Conservation (phyloP, 2,888 invertebrate genomes). For the Caenorhabditis virilis region DNA sequence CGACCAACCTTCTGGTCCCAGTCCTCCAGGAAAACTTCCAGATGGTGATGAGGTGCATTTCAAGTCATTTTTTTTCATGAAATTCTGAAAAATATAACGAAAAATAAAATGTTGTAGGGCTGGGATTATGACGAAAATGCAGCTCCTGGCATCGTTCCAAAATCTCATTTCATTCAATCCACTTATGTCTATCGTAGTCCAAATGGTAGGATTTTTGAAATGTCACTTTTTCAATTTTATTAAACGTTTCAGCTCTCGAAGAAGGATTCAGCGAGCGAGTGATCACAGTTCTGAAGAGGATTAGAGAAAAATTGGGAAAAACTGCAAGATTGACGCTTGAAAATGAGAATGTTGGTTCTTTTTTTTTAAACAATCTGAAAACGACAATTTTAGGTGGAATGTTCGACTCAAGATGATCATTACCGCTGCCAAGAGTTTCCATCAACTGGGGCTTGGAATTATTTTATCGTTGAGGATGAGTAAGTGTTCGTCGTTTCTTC, state of each 20-base stretch:
- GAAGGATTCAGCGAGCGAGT: conserved; percentile 31
- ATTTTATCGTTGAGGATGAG: conserved; percentile 62
- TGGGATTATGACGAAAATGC: conserved; percentile 50
- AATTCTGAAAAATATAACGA: too few species aligned
- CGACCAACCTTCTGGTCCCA: conserved; percentile 29
- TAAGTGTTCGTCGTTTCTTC: conserved; percentile 26
- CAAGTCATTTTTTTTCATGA: too few species aligned
- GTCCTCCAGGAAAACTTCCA: conserved; percentile 38
- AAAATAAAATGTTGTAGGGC: conserved; percentile 31
- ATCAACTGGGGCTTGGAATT: conserved; percentile 51
- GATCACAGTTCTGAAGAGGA: conserved; percentile 20
- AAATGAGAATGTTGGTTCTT: conserved; percentile 56
- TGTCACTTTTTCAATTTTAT: not conserved
- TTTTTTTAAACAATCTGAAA: not conserved
- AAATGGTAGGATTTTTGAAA: conserved; percentile 33
- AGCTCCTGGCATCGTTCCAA: conserved; percentile 49
- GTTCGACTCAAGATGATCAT: conserved; percentile 34
- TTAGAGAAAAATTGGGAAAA: conserved; percentile 44
- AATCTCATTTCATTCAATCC: conserved; percentile 59
- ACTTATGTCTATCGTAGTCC: conserved; percentile 52
- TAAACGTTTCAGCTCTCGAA: conserved; percentile 41
- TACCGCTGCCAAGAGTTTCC: conserved; percentile 58
- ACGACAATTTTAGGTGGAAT: conserved; percentile 39
- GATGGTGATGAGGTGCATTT: conserved; percentile 42
- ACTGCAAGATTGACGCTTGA: conserved; percentile 56